Percentiles rank a stretch among this genome's conserved stretches.
Evolutionary conservation across 1,140 invertebrate species (phyloP).

Genomic region (Bathynomus jamesi): DNA sequence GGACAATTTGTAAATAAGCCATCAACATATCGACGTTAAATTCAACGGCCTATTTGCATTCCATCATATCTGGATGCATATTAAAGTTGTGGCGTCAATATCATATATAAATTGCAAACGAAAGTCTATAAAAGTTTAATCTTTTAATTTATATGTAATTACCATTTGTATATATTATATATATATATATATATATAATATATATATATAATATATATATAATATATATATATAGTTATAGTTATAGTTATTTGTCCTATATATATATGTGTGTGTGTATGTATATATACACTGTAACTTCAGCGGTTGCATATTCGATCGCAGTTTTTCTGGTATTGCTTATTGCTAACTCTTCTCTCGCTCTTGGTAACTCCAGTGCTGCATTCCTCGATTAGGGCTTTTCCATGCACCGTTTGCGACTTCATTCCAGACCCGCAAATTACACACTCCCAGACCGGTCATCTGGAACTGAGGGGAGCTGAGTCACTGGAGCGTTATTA

Average conservation of each 20-base stretch:
- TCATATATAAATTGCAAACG: no score
- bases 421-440: background rate
- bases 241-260: no score
- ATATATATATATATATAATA: background rate
- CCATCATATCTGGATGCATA: background rate
- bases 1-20: background rate
- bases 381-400: no score
- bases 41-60: background rate
- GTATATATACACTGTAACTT: background rate
- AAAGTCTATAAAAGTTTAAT: no score
- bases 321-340: no score
- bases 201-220: slow-evolving; percentile 2
- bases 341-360: no score
- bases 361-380: no score
- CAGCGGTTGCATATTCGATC: background rate
- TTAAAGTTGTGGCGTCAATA: no score
- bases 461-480: background rate
- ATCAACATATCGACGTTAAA: background rate
- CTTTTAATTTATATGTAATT: background rate
- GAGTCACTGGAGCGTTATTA: background rate
- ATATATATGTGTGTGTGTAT: background rate
- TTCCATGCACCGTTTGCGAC: background rate
- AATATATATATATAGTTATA: background rate
- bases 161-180: background rate
- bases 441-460: background rate